phyloP scores from a whole-genome alignment of 2,888 invertebrate species.

The Tetheella fluctuosa region DNA sequence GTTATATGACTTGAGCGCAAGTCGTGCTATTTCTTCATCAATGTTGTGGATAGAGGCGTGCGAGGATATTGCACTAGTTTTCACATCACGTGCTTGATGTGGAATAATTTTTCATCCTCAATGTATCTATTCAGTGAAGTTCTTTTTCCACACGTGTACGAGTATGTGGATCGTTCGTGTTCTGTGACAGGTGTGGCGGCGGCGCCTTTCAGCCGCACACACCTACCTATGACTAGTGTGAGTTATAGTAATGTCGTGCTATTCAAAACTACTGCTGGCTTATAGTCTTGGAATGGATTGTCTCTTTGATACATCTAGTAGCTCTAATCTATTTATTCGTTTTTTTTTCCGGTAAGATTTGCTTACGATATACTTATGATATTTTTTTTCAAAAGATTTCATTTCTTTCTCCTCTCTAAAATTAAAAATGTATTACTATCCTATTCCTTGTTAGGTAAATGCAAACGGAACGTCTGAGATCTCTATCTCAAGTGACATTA shows the following conservation, averaged over 20 bases:
- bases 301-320: background rate
- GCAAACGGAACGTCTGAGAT: background rate
- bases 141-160: background rate
- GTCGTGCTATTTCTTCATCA: background rate
- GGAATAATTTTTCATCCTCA: background rate
- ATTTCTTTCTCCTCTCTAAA: no score
- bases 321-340: background rate
- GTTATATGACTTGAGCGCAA: background rate
- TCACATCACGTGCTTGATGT: background rate
- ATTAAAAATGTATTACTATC: no score
- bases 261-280: background rate
- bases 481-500: background rate
- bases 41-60: background rate
- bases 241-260: background rate
- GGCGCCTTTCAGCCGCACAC: constrained; percentile 4
- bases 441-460: background rate
- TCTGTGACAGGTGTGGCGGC: constrained; percentile 5
- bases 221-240: background rate
- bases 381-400: no score
- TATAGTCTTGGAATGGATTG: background rate
- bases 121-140: background rate
- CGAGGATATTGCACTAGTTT: background rate
- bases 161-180: background rate
- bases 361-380: no score
- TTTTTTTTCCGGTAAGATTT: no score